Evolutionary conservation across 2,113 vertebrate genomes (phyloP).

Genomic region (Junco hyemalis): DNA sequence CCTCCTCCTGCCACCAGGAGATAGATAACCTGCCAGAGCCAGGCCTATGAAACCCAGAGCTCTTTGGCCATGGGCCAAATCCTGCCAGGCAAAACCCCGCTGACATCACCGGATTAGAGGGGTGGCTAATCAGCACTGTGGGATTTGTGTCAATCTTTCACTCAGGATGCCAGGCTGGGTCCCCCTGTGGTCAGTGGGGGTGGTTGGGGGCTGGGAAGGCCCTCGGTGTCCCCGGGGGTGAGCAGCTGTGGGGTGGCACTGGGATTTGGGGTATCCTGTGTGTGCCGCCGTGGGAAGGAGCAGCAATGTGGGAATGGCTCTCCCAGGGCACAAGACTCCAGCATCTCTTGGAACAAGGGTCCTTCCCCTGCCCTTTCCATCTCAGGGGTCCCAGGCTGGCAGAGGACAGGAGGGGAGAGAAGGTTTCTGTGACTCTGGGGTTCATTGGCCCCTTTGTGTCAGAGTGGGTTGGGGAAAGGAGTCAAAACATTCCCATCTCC

Average conservation of each 20-base stretch:
- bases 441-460: not conserved
- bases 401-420: not conserved
- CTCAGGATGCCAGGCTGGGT: not conserved
- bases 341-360: not conserved
- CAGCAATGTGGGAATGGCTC: not conserved
- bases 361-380: not conserved
- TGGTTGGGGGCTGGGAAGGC: not conserved
- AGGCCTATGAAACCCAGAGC: not conserved
- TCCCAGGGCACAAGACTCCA: rapidly evolving
- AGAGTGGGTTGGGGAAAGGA: not conserved
- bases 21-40: too few species aligned
- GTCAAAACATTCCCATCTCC: not conserved
- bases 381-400: not conserved
- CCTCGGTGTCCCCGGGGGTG: rapidly evolving
- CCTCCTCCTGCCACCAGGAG: not conserved
- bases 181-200: not conserved
- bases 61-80: not conserved
- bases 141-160: not conserved
- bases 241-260: not conserved
- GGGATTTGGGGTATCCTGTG: not conserved
- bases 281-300: not conserved
- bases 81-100: not conserved
- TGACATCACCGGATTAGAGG: not conserved
- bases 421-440: not conserved
- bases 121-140: not conserved